Base-by-base conservation (phyloP, 1,140 invertebrate genomes). In the Drosophila ogumai region DNA sequence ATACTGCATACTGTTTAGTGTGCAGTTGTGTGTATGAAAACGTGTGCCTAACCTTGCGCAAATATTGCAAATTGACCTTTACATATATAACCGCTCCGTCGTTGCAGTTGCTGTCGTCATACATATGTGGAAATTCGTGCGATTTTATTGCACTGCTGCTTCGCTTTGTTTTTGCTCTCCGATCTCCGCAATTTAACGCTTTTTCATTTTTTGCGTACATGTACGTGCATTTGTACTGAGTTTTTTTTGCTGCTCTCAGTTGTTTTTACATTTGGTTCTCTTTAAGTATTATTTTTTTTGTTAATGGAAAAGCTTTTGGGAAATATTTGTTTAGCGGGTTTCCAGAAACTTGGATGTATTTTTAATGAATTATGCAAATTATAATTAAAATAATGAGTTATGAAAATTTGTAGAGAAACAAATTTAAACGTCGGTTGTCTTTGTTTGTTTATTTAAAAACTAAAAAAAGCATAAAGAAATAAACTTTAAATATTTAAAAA, bases 51-150 rank as follows among this genome's bases (percentile, higher is more conserved):
- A 87, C 84, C 84, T 87, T 87, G 84, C 85, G 60, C 80, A 88
- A 88, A 88, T 84, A 87, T 87, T 88, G 73, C 76, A 68, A 88
- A 88, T 80, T 87, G 84, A 87, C 84, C 84, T 87, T 88, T 88
- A 84, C 80, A 87, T 87, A 82, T 82, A 87, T 80, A 84, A 88
- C 65, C 80, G 80, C 71, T 58, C 15, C 13, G 38, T 6, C 44
- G 54, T 46, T 28, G 59, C 52, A 67, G 60, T 38, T 32, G 40
- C 54, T 55, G 40, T 75, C 60, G 61, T 75, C 73, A 75, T 66
- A 80, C 73, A 75, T 66, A 80, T 77, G 72, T 84, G 81, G 61
- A 84, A 85, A 85, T 58, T 69, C 59, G 64, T 82, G 71, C 58
- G 57, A 22, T 72, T 75, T 50, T 65, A 73, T 77, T 63, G 75